Percentiles rank a stretch among this genome's conserved stretches.
phyloP scores from a whole-genome alignment of 2,797 vertebrate species.

The Intellagama lesueurii region DNA sequence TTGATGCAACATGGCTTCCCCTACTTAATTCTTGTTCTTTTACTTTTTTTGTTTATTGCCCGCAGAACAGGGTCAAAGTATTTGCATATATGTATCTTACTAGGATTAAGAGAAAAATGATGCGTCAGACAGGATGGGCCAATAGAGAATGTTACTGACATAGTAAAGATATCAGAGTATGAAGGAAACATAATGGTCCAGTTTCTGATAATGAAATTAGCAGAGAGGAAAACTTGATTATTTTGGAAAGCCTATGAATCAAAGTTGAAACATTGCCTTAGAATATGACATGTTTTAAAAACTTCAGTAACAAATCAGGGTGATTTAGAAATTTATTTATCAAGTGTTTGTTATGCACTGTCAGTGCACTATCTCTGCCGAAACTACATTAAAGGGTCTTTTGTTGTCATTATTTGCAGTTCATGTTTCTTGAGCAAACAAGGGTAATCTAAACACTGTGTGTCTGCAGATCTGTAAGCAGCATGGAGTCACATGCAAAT shows the following conservation, averaged over 20 bases:
- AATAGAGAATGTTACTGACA: not conserved
- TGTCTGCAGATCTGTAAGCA: too few species aligned
- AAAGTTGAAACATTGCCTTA: not conserved
- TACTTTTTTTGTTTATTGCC: not conserved
- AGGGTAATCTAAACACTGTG: not conserved
- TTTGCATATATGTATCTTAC: not conserved
- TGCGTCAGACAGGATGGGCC: not conserved
- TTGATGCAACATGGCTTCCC: not conserved
- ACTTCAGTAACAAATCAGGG: not conserved
- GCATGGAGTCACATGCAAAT: not conserved
- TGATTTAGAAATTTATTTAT: not conserved
- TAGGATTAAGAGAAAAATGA: not conserved
- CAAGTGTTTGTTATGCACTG: not conserved
- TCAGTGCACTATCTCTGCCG: not conserved
- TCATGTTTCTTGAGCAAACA: not conserved
- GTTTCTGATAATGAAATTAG: not conserved
- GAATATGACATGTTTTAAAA: not conserved
- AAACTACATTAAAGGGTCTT: not conserved
- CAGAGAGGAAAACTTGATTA: not conserved
- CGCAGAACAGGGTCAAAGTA: not conserved
- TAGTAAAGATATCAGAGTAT: not conserved
- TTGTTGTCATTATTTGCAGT: not conserved
- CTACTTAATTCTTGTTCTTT: not conserved
- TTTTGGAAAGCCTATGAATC: constrained; percentile 1
- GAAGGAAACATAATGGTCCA: not conserved